Evolutionary conservation across 2,113 vertebrate genomes (phyloP).

Genomic region (Notothenia coriiceps): DNA sequence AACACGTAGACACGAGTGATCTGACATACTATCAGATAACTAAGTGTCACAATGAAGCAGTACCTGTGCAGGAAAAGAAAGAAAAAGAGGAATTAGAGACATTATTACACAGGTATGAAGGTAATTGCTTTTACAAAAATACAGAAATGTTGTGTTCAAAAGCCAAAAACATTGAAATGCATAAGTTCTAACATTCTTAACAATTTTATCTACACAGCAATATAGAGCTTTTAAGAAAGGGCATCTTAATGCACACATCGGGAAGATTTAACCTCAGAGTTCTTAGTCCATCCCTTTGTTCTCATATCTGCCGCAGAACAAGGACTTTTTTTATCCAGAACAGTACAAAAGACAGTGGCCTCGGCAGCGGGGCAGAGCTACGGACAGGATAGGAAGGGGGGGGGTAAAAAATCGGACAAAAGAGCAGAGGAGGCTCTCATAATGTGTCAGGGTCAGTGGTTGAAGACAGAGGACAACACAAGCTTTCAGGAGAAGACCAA

Average conservation of each 20-base stretch:
- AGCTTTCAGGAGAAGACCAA: conserved; percentile 38
- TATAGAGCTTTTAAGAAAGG: neutral
- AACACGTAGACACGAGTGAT: conserved; percentile 98
- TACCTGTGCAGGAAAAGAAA: conserved; percentile 85
- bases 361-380: conserved; percentile 2
- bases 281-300: neutral
- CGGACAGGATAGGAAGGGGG: neutral
- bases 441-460: conserved; percentile 57
- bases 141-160: neutral
- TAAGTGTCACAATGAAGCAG: conserved; percentile 96
- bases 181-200: conserved; percentile 2
- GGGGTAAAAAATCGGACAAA: conserved; percentile 20
- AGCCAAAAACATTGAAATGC: neutral
- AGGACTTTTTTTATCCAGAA: neutral
- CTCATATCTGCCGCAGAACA: conserved; percentile 9
- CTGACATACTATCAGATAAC: conserved; percentile 98
- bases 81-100: neutral
- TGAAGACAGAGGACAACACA: conserved; percentile 44
- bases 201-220: neutral
- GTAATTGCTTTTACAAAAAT: neutral
- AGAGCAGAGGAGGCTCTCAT: conserved; percentile 34
- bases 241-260: neutral
- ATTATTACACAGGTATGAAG: neutral
- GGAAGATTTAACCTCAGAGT: neutral
- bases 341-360: conserved; percentile 40